phyloP scores from a whole-genome alignment of 1,140 invertebrate species.

The Pararge aegeria region DNA sequence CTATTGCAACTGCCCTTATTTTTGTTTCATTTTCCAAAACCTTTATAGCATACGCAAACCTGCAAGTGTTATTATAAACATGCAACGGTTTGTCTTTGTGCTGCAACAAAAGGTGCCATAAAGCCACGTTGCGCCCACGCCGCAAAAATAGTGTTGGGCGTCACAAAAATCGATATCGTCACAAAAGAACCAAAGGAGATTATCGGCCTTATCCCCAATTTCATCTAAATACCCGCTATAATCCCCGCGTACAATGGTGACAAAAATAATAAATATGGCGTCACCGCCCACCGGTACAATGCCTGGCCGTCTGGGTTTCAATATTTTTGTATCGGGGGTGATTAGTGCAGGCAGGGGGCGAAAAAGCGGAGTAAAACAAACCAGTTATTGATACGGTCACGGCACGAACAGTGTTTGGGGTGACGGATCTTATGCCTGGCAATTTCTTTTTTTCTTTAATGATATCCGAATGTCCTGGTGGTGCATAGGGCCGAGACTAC shows the following conservation, averaged over 20 bases:
- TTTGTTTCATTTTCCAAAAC: neutral
- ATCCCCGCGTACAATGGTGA: slow-evolving; percentile 70
- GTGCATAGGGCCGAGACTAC: too few species aligned
- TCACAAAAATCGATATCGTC: slow-evolving; percentile 56
- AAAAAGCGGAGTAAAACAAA: slow-evolving; percentile 47
- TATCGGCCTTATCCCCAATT: slow-evolving; percentile 75
- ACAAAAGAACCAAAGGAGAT: slow-evolving; percentile 56
- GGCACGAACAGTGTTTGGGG: slow-evolving; percentile 12
- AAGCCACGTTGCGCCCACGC: slow-evolving; percentile 9
- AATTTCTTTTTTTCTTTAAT: too few species aligned
- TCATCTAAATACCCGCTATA: slow-evolving; percentile 75
- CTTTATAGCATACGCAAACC: neutral
- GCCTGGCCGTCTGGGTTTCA: slow-evolving; percentile 49
- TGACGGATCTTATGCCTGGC: neutral
- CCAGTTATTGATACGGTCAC: slow-evolving; percentile 53
- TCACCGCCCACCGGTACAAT: slow-evolving; percentile 57
- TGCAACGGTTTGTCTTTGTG: neutral
- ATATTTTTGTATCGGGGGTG: slow-evolving; percentile 66
- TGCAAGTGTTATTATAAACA: neutral
- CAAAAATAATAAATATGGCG: slow-evolving; percentile 77
- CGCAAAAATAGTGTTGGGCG: slow-evolving; percentile 7
- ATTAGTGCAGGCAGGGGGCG: slow-evolving; percentile 50
- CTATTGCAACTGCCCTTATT: too few species aligned
- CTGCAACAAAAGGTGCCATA: neutral
- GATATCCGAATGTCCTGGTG: too few species aligned